Percentiles rank a stretch among this genome's conserved stretches.
Evolutionary conservation across 1,140 invertebrate species (phyloP).

Genomic region (Drosophila burlai): DNA sequence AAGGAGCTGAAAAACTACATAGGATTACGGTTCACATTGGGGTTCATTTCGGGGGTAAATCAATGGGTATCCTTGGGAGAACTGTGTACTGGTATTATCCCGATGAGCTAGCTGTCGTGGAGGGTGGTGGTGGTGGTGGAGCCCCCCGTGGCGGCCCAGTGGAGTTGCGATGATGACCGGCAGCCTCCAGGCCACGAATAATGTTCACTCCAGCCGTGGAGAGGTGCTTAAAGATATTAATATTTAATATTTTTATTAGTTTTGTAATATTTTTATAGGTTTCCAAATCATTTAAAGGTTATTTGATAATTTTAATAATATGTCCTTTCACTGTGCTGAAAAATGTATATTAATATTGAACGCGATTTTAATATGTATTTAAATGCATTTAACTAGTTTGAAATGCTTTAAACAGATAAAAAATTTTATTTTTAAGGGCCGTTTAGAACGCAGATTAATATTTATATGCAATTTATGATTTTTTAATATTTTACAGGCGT

Average conservation of each 20-base stretch:
- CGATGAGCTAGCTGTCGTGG: constrained; percentile 37
- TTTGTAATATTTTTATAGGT: background rate
- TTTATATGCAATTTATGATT: too few species aligned
- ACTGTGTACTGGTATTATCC: constrained; percentile 16
- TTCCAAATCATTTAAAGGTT: background rate
- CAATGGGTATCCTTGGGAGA: background rate
- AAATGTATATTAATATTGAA: too few species aligned
- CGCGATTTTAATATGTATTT: too few species aligned
- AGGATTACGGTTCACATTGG: background rate
- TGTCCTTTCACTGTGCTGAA: too few species aligned
- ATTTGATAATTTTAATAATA: background rate
- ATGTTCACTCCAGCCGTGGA: constrained; percentile 22
- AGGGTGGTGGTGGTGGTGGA: constrained; percentile 49
- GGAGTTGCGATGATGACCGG: constrained; percentile 32
- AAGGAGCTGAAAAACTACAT: constrained; percentile 2
- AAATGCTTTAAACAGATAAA: too few species aligned
- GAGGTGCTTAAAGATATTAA: constrained; percentile 29
- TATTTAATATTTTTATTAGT: background rate
- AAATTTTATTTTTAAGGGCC: too few species aligned
- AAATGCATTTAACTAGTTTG: too few species aligned
- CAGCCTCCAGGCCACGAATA: background rate
- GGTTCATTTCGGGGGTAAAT: background rate
- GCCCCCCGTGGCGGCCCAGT: constrained; percentile 33
- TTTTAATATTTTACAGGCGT: too few species aligned
- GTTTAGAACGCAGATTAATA: too few species aligned